Conservation (phyloP, 1,140 invertebrate species). For the Physella acuta region DNA sequence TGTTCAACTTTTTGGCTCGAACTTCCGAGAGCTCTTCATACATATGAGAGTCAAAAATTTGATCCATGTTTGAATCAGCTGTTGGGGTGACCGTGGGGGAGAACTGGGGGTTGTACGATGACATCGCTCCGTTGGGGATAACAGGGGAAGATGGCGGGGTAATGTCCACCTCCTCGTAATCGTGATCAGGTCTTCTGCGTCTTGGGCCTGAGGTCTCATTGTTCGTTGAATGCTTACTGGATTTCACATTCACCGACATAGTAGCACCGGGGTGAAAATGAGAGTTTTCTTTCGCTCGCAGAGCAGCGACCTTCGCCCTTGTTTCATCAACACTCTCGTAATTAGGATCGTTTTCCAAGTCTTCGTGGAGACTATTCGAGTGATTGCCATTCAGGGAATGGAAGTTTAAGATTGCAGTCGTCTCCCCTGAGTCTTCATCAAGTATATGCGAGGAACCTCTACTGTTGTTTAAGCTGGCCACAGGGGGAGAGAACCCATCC, state of each 20-base stretch:
- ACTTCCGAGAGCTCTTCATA: conserved; percentile 45
- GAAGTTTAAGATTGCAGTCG: conserved; percentile 41
- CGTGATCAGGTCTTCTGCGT: conserved; percentile 18
- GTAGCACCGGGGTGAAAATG: not conserved
- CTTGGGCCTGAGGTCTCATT: not conserved
- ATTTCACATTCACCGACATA: not conserved
- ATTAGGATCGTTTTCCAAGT: conserved; percentile 43
- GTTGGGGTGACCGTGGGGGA: not conserved
- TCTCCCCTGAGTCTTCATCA: conserved; percentile 18
- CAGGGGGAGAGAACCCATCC: conserved; percentile 20
- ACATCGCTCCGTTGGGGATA: not conserved
- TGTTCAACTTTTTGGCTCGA: conserved; percentile 11
- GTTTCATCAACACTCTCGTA: conserved; percentile 49
- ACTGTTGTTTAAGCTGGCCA: conserved; percentile 10
- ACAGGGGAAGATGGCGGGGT: conserved; percentile 19
- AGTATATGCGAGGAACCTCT: not conserved
- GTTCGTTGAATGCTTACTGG: not conserved
- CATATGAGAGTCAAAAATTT: conserved; percentile 29
- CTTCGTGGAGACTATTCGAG: conserved; percentile 22
- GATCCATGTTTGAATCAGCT: not conserved
- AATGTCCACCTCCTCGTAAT: conserved; percentile 22
- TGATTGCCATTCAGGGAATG: conserved; percentile 39
- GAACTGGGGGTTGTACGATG: not conserved
- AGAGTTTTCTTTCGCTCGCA: not conserved
- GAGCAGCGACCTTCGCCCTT: conserved; percentile 30